phyloP scores from a whole-genome alignment of 2,888 invertebrate genomes.

The Tricholauxania praeusta region DNA sequence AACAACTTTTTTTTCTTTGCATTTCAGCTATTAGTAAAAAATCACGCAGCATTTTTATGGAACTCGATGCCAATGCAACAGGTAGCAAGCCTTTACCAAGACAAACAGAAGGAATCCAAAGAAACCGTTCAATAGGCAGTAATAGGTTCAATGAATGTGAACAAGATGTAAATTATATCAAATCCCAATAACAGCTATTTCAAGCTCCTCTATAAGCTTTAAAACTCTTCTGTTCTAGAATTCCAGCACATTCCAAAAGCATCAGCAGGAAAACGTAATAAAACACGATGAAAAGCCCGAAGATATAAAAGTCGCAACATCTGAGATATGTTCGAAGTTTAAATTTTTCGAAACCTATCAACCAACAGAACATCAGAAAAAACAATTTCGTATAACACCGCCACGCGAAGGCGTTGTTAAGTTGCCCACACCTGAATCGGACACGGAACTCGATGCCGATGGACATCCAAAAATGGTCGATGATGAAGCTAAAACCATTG shows the following conservation, averaged over 20 bases:
- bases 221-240: constrained; percentile 12
- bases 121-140: constrained; percentile 29
- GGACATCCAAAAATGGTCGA: constrained; percentile 72
- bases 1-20: not conserved
- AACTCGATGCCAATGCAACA: constrained; percentile 83
- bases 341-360: constrained; percentile 92
- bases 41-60: constrained; percentile 86
- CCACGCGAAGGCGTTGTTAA: constrained; percentile 83
- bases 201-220: constrained; percentile 13
- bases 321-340: constrained; percentile 87
- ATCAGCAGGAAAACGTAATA: constrained; percentile 36
- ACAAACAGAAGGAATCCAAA: constrained; percentile 39
- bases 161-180: constrained; percentile 46
- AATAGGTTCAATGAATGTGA: constrained; percentile 27
- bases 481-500: constrained; percentile 24
- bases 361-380: constrained; percentile 73
- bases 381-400: constrained; percentile 88
- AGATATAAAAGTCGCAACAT: constrained; percentile 83
- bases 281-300: constrained; percentile 75
- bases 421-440: constrained; percentile 57
- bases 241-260: constrained; percentile 29
- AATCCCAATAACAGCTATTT: not conserved
- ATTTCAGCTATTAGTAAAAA: constrained; percentile 83
- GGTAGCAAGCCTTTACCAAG: constrained; percentile 54
- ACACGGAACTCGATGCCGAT: constrained; percentile 71